phyloP scores from a whole-genome alignment of 92 coral and sea anemone genomes.

The Palythoa grandis region DNA sequence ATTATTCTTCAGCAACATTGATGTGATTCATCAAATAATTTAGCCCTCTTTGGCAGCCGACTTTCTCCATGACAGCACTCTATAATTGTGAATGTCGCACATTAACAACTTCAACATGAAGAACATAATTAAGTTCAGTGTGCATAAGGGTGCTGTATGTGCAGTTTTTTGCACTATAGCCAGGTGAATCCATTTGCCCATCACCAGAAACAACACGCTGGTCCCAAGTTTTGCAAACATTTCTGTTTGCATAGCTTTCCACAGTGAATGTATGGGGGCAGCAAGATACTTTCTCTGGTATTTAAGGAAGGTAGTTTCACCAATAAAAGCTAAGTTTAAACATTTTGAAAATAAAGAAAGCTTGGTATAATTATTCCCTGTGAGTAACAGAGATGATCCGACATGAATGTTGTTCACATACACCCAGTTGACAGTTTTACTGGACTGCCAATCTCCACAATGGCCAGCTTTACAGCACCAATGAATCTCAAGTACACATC shows the following conservation, averaged over 20 bases:
- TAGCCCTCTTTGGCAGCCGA: not conserved
- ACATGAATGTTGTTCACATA: too few relatives aligned
- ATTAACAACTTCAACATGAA: constrained; percentile 12
- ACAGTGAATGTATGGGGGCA: constrained; percentile 5
- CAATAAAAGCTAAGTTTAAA: too few relatives aligned
- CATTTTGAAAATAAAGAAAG: too few relatives aligned
- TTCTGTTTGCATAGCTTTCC: too few relatives aligned
- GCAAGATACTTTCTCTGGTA: constrained; percentile 30
- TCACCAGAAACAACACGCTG: not conserved
- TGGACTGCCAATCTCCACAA: too few relatives aligned
- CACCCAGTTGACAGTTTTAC: too few relatives aligned
- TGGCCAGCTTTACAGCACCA: too few relatives aligned
- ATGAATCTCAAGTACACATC: constrained; percentile 43
- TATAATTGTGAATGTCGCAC: constrained; percentile 5
- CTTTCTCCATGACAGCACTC: constrained; percentile 19
- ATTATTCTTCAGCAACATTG: not conserved
- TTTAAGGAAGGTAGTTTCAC: too few relatives aligned
- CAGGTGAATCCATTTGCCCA: constrained; percentile 40
- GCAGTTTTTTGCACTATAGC: constrained; percentile 30
- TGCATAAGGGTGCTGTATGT: constrained; percentile 19
- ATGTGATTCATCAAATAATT: not conserved
- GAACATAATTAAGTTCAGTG: not conserved
- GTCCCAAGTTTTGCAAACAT: constrained; percentile 1
- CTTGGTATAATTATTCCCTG: too few relatives aligned
- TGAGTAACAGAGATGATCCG: too few relatives aligned